Conservation (phyloP, 2,888 invertebrate species). For the Eristalis pertinax region DNA sequence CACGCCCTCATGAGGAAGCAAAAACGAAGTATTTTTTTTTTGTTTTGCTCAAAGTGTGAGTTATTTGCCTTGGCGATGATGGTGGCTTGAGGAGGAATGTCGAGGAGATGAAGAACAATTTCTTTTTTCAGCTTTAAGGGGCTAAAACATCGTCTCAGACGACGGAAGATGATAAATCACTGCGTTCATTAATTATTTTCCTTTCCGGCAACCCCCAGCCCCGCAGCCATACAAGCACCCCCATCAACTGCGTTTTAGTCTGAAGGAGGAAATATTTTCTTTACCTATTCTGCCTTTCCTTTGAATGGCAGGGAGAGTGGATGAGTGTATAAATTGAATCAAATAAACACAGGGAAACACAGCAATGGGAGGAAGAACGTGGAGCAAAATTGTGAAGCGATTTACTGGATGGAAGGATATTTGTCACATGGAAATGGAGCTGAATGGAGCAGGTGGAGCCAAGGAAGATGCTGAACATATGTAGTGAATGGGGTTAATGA, state of each 20-base stretch:
- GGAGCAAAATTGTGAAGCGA: neutral
- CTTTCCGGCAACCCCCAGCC: neutral
- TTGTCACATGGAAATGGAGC: neutral
- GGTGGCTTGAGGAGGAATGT: neutral
- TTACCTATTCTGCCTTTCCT: neutral
- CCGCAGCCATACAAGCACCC: neutral
- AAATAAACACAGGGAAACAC: neutral
- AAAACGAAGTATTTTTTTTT: no score
- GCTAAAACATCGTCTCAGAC: neutral
- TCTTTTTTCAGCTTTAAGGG: neutral
- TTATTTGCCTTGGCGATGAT: neutral
- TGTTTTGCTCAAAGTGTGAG: no score
- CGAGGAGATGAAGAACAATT: neutral
- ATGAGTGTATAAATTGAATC: neutral
- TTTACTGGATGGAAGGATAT: neutral
- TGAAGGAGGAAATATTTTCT: neutral
- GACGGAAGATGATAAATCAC: slow-evolving; percentile 7
- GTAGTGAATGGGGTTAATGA: neutral
- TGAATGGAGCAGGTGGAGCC: neutral
- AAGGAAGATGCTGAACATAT: neutral
- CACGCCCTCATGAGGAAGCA: no score
- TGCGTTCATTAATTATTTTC: neutral
- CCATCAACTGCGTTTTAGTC: neutral
- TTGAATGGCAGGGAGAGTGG: neutral
- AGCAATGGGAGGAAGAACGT: neutral